A percentile compares a stretch with the other conserved stretches of the same genome.
Evolutionary conservation across 2,888 invertebrate genomes (phyloP).

Genomic region (Scotopteryx bipunctaria): DNA sequence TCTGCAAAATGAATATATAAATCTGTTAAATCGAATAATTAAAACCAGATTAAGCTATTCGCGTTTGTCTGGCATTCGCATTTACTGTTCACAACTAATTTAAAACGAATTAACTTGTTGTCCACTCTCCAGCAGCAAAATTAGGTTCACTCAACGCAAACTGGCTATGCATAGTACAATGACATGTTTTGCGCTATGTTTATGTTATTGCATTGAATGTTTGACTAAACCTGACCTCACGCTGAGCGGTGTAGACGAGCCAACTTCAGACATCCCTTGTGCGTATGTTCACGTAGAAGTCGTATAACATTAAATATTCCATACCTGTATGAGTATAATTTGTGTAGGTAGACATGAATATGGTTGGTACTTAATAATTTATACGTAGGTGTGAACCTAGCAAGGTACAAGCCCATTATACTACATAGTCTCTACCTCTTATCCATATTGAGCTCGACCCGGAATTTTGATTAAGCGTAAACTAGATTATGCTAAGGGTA

Average conservation of each 20-base stretch:
- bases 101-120: constrained; percentile 32
- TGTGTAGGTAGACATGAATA: constrained; percentile 32
- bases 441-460: constrained; percentile 67
- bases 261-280: constrained; percentile 13
- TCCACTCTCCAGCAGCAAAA: constrained; percentile 24
- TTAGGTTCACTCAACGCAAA: constrained; percentile 30
- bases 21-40: constrained; percentile 28
- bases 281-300: constrained; percentile 29
- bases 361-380: constrained; percentile 51
- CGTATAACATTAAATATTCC: constrained; percentile 27
- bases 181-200: constrained; percentile 23
- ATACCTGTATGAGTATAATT: constrained; percentile 28
- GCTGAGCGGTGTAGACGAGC: constrained; percentile 2
- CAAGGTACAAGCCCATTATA: constrained; percentile 50
- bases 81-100: constrained; percentile 33
- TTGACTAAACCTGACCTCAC: constrained; percentile 4
- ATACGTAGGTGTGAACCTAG: constrained; percentile 47
- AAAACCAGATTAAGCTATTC: constrained; percentile 31
- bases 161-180: constrained; percentile 24
- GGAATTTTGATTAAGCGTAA: constrained; percentile 77
- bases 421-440: constrained; percentile 47
- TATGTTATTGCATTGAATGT: constrained; percentile 15
- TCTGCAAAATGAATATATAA: constrained; percentile 21
- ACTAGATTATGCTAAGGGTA: constrained; percentile 72
- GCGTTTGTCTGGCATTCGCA: constrained; percentile 24